These are phyloP conservation scores for Progne subis DNA, from an alignment of 2,113 vertebrate species.

Conservation along the genomic window DNA sequence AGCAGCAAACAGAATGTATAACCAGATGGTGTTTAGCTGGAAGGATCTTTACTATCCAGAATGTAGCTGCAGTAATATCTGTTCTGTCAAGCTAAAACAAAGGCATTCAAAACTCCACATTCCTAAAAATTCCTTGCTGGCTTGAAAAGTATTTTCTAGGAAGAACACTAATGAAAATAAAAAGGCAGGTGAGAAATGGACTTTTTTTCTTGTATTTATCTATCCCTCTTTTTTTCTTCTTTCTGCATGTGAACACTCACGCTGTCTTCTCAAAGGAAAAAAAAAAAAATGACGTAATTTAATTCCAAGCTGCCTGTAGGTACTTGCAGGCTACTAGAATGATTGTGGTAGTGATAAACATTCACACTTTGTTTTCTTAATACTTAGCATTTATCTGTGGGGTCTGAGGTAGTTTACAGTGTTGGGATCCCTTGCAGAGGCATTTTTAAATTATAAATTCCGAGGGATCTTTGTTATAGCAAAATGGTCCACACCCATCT, in stretches of 20 bases:
- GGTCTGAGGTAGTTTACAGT: not conserved
- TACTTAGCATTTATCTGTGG: not conserved
- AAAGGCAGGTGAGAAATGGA: constrained; percentile 6
- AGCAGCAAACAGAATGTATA: constrained; percentile 56
- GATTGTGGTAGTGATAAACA: not conserved
- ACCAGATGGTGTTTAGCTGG: constrained; percentile 62
- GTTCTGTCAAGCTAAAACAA: constrained; percentile 66
- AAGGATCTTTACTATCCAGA: constrained; percentile 48
- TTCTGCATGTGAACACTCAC: not conserved
- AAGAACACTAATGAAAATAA: constrained; percentile 14
- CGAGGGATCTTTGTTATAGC: not conserved
- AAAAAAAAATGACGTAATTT: not conserved
- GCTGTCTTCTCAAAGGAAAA: not conserved
- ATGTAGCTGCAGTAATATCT: not conserved
- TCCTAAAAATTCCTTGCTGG: constrained; percentile 43
- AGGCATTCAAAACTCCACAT: constrained; percentile 35
- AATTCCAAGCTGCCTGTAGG: not conserved
- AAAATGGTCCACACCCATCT: not conserved
- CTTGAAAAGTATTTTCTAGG: constrained; percentile 20
- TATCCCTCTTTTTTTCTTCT: not conserved
- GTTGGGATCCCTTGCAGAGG: not conserved
- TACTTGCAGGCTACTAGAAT: not conserved
- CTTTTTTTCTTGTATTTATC: not conserved
- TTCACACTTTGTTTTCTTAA: not conserved
- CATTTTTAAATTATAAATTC: not conserved